Conservation (phyloP, 2,888 invertebrate species). For the Penaeus monodon region DNA sequence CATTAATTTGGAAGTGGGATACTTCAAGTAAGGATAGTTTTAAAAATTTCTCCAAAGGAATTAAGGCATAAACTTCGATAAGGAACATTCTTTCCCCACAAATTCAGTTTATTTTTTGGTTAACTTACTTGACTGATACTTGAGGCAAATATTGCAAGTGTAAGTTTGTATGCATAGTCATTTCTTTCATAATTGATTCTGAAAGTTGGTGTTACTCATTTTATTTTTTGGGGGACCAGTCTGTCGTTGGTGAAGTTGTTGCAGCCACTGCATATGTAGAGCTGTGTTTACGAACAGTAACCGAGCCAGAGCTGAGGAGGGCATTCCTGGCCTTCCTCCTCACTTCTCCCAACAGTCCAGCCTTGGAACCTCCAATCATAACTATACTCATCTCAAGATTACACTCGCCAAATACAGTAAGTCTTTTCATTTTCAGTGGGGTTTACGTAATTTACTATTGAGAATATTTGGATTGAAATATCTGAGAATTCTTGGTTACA, state of each 20-base stretch:
- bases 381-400: constrained; percentile 86
- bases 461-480: too few species aligned
- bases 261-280: constrained; percentile 95
- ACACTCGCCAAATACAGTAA: constrained; percentile 81
- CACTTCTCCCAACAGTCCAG: constrained; percentile 63
- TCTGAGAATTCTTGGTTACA: neutral
- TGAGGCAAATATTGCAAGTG: too few species aligned
- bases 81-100: too few species aligned
- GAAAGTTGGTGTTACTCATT: neutral
- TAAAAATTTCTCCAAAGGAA: too few species aligned
- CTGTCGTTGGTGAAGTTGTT: constrained; percentile 87
- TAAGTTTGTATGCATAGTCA: too few species aligned
- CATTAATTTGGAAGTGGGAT: too few species aligned
- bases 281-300: constrained; percentile 87
- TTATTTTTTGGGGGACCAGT: constrained; percentile 74
- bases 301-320: constrained; percentile 85
- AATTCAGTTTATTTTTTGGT: too few species aligned
- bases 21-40: too few species aligned
- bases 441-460: too few species aligned
- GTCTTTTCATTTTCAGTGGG: constrained; percentile 64
- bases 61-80: too few species aligned
- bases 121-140: too few species aligned
- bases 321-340: constrained; percentile 86
- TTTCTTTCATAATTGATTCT: too few species aligned
- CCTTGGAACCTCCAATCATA: constrained; percentile 74